Evolutionary conservation across 1,140 invertebrate genomes (phyloP), one percentile per base, ranked within the genome.

Genomic region (Hylaeus anthracinus): DNA sequence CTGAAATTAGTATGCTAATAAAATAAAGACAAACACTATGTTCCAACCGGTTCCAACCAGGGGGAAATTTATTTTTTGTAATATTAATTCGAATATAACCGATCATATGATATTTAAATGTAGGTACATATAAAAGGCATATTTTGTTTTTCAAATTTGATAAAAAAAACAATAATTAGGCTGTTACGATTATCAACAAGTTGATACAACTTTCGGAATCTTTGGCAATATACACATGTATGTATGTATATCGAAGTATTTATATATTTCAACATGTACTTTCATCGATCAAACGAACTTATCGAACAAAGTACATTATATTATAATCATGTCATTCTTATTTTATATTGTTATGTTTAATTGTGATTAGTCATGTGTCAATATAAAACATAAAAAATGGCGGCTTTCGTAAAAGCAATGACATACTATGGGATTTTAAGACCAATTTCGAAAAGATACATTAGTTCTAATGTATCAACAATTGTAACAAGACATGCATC

Each of bases 371-470:
- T 60, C 9, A 60, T 60, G 5, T 37, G 6, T 5, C 10, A 67
- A 5, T 53, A 53, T 65, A 55, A 37, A 71, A 60, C 5, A 58
- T 15, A 26, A 61, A 90, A 90, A 79, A 91, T 91, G 91, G 90
- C 88, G 71, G 53, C 77, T 8, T 74, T 90, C 5, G 51, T 72
- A 1, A 80, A 88, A 77, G 70, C 72, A 8, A 55, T 87, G 8
- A 82, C 77, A 41, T 81, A 77, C 60, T 86, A 89, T 1, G 26
- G 79, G n/a, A 5, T 88, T 73, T 86, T 91, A 9, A 67, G 66
- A 15, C 64, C 77, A 53, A 77, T 90, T 9, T 79, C 81, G 39
- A 83, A 73, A 69, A 88, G 88, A 55, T 86, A 73, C 39, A 37
- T 72, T 8, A 6, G 82, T 39, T 45, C 72, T 5, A 70, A 75